phyloP scores from a whole-genome alignment of 2,888 invertebrate species.

The Anodontia alba region DNA sequence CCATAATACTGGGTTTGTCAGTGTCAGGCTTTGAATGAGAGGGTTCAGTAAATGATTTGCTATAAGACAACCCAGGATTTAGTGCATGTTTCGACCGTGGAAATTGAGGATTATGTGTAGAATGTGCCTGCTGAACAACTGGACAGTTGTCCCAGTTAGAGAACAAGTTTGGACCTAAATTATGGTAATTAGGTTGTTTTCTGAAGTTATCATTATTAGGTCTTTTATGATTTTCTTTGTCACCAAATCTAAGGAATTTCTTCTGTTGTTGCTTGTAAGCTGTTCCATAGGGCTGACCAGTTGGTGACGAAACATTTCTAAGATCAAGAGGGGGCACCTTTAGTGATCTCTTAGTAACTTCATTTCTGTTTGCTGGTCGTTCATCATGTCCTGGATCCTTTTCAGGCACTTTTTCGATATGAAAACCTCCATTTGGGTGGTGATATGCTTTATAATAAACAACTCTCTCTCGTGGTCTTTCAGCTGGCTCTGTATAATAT shows the following conservation, averaged over 20 bases:
- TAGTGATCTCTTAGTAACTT: background rate
- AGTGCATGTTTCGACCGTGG: background rate
- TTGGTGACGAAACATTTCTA: conserved; percentile 40
- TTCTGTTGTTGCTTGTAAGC: background rate
- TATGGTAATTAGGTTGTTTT: background rate
- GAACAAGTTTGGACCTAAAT: background rate
- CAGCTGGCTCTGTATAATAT: conserved; percentile 38
- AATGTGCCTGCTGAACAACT: background rate
- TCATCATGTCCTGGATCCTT: background rate
- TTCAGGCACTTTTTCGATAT: conserved; percentile 9
- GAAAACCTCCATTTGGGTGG: conserved; percentile 44
- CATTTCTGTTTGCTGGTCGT: background rate
- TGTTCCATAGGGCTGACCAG: background rate
- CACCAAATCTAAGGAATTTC: background rate
- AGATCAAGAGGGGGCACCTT: conserved; percentile 63
- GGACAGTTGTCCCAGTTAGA: background rate
- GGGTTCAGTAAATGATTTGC: background rate
- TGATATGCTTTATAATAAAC: conserved; percentile 49
- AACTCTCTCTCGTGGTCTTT: conserved; percentile 31
- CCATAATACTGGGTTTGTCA: background rate
- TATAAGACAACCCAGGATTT: background rate
- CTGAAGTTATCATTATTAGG: background rate
- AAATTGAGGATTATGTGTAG: background rate
- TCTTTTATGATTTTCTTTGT: background rate
- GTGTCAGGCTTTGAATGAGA: background rate